Conservation (phyloP, 2,113 vertebrate species). For the Trogon melanurus region DNA sequence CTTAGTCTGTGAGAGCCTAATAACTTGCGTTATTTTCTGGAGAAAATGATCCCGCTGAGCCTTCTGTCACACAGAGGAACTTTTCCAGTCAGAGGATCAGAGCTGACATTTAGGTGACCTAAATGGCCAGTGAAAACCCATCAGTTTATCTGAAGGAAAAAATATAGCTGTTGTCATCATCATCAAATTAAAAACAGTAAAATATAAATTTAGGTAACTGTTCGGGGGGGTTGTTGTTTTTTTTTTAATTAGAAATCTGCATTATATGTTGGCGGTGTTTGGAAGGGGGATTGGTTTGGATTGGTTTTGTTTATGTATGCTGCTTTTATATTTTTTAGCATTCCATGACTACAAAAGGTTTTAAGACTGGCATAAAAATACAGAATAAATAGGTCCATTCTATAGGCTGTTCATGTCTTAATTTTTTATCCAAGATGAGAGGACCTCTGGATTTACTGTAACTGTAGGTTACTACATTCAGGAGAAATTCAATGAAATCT, state of each 20-base stretch:
- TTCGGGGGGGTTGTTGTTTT: no score
- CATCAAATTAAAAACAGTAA: background rate
- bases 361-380: background rate
- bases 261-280: background rate
- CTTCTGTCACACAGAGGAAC: slow-evolving; percentile 8
- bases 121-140: slow-evolving; percentile 20
- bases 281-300: background rate
- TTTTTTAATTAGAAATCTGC: background rate
- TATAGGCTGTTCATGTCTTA: background rate
- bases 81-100: background rate
- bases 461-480: background rate
- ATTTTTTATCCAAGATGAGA: background rate
- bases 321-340: background rate
- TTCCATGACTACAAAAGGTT: background rate
- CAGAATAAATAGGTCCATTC: background rate
- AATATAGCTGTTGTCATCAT: background rate
- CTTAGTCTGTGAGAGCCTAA: background rate
- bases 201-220: background rate
- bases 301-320: background rate
- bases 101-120: slow-evolving; percentile 52
- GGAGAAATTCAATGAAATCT: background rate
- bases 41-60: background rate
- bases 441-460: background rate
- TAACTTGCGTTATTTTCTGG: background rate
- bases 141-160: background rate